Conservation (phyloP, 2,113 vertebrate species). For the Gambusia holbrooki region DNA sequence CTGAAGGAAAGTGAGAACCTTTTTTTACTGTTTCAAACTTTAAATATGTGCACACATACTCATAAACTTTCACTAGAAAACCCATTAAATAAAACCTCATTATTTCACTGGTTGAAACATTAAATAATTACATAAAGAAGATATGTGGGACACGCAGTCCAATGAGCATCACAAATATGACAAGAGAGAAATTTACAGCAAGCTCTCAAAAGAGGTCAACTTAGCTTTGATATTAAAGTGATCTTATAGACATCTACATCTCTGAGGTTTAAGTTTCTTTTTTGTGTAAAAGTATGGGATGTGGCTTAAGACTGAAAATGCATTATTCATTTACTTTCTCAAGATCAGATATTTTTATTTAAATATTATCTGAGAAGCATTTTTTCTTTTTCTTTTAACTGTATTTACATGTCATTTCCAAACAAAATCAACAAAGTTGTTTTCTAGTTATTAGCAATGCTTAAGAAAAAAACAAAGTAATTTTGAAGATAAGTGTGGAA, state of each 20-base stretch:
- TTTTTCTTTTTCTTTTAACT: background rate
- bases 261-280: background rate
- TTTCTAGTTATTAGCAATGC: background rate
- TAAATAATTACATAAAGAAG: background rate
- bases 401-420: background rate
- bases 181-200: slow-evolving; percentile 10
- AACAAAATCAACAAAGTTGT: background rate
- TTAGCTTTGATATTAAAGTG: slow-evolving; percentile 9
- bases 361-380: background rate
- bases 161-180: slow-evolving; percentile 13
- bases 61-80: background rate
- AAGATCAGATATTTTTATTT: background rate
- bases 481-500: background rate
- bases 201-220: slow-evolving; percentile 20
- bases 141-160: background rate
- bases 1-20: background rate
- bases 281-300: background rate
- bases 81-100: too few species aligned
- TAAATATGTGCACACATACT: background rate
- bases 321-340: background rate
- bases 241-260: background rate
- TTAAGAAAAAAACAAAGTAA: background rate
- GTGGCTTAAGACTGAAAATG: background rate
- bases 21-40: background rate
- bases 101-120: background rate